These are phyloP conservation scores for Oenanthe melanoleuca DNA, from an alignment of 2,113 vertebrate species.

Conservation along the genomic window DNA sequence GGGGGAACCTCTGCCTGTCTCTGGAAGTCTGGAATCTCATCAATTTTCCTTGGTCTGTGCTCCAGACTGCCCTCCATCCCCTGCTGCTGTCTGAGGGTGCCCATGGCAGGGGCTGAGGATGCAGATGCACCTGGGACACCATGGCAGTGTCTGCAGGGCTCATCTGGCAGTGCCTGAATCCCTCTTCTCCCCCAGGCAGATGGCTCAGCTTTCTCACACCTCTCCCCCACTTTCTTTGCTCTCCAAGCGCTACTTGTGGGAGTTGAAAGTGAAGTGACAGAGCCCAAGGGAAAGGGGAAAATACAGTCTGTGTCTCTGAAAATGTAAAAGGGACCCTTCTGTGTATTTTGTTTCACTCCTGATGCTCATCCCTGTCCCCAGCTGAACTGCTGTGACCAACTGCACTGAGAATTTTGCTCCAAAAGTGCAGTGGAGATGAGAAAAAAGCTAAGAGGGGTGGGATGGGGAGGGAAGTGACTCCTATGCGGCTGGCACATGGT, in stretches of 20 bases:
- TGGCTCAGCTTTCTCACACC: constrained; percentile 24
- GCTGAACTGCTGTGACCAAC: background rate
- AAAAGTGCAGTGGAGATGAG: background rate
- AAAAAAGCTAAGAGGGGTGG: background rate
- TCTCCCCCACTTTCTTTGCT: constrained; percentile 25
- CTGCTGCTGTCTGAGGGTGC: background rate
- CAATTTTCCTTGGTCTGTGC: background rate
- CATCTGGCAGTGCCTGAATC: background rate
- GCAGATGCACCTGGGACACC: background rate
- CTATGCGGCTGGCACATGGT: background rate
- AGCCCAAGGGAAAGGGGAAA: background rate
- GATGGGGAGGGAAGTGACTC: background rate
- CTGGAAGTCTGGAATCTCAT: background rate
- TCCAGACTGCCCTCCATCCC: background rate
- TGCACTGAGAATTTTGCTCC: background rate
- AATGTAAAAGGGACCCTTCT: background rate
- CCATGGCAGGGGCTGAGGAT: background rate
- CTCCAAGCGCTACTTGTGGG: background rate
- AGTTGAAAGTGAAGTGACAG: background rate
- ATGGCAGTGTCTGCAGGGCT: background rate
- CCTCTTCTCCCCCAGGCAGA: background rate
- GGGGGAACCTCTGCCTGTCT: background rate
- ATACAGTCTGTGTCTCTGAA: background rate
- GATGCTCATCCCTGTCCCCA: background rate
- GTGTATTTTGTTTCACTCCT: background rate